Percentiles rank a stretch among this genome's conserved stretches.
phyloP scores from a whole-genome alignment of 1,140 invertebrate species.

The Helicoverpa zea region DNA sequence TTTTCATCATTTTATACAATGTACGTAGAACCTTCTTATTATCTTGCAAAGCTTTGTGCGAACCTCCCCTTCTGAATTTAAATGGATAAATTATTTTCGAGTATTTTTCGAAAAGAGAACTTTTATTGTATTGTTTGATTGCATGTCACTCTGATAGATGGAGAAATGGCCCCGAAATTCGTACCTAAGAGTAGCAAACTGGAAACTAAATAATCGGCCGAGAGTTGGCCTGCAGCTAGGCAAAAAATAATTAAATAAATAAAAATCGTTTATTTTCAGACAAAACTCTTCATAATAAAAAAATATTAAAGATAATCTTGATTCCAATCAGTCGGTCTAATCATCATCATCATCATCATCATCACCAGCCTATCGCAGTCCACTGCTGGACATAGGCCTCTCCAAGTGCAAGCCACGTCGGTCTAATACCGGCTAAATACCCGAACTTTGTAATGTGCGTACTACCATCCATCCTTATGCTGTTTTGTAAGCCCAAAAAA shows the following conservation, averaged over 20 bases:
- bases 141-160: constrained; percentile 85
- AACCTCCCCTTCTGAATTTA: constrained; percentile 80
- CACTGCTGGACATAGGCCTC: too few species aligned
- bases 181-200: constrained; percentile 48
- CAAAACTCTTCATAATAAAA: too few species aligned
- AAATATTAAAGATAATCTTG: neutral
- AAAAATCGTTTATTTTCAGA: too few species aligned
- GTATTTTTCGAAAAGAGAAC: constrained; percentile 84
- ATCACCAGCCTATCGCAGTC: too few species aligned
- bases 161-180: constrained; percentile 78
- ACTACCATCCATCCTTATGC: too few species aligned
- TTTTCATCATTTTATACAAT: constrained; percentile 58
- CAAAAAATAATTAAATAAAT: too few species aligned
- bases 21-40: constrained; percentile 72
- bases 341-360: too few species aligned
- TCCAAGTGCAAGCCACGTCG: too few species aligned
- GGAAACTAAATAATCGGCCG: neutral
- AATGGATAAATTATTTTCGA: constrained; percentile 86
- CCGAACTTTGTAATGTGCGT: too few species aligned
- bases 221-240: too few species aligned
- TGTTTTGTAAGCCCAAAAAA: too few species aligned
- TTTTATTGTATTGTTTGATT: constrained; percentile 87
- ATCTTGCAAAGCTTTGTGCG: constrained; percentile 78
- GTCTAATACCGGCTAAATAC: too few species aligned
- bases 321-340: neutral